Evolutionary conservation across 2,113 vertebrate species (phyloP), one percentile per base, ranked within the genome.

Genomic region (Pungitius pungitius): DNA sequence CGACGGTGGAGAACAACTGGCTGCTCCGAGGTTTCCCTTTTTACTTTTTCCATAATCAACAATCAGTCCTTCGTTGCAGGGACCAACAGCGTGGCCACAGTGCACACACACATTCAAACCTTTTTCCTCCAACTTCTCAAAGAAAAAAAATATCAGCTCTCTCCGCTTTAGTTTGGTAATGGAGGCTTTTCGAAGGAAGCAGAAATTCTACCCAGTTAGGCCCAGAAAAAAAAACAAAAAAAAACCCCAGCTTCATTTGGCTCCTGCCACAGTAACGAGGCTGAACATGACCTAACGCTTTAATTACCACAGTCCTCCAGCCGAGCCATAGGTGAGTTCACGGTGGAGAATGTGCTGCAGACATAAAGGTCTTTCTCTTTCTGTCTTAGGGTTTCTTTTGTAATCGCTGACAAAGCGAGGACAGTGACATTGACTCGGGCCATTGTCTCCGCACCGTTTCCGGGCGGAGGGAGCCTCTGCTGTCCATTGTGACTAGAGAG

Each of bases 361-460:
- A 40, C 64, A 8, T 71, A 52, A 78, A 82, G 58, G 0, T 61
- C 24, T 73, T 54, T 66, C 47, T 78, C 33, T 60, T 14, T 81
- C 65, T 82, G 54, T 78, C 64, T 68, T 70, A 81, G 68, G 75
- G 59, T 81, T 66, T 65, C 77, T 63, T 62, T 73, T 76, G 84
- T 64, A 80, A 80, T 63, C 56, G 58, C 61, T 73, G 75, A 76
- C 82, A 75, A 73, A 68, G 78, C 1, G 20, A 78, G 64, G 57
- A 69, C 71, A 74, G 70, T 67, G 79, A 80, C 81, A 76, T 77
- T 80, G 84, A 83, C 84, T 77, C 22, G 17, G n/a, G 49, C 78
- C 81, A 82, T 88, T 92, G 88, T 90, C 68, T 77, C 66, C 57
- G 57, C 43, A 24, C 75, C 42, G 30, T 77, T 77, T 84, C 83